Conservation (phyloP, 2,797 vertebrate genomes). For the Lophura swinhoii region DNA sequence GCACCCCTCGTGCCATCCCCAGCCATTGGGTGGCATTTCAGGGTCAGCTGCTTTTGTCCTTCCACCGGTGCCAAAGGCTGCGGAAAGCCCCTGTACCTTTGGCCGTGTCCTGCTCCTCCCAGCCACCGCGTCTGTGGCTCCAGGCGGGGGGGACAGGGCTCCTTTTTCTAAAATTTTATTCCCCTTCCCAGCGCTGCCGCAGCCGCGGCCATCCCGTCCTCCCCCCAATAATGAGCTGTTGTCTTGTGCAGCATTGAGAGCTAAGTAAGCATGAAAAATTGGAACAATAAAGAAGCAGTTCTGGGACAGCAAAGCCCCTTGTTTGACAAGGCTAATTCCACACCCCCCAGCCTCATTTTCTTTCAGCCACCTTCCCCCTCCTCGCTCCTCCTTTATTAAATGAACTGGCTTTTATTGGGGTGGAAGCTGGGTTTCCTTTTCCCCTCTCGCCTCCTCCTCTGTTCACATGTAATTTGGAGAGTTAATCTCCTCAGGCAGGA, state of each 20-base stretch:
- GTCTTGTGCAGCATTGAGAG: constrained; percentile 77
- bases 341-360: constrained; percentile 74
- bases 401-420: constrained; percentile 73
- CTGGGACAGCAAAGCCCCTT: constrained; percentile 79
- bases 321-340: constrained; percentile 79
- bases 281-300: constrained; percentile 79
- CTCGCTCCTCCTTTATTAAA: constrained; percentile 71
- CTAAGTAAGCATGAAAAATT: constrained; percentile 82
- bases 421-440: constrained; percentile 70
- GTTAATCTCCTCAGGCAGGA: constrained; percentile 77
- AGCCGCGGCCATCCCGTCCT: background rate
- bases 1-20: background rate
- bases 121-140: background rate
- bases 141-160: background rate
- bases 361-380: constrained; percentile 64
- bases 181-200: background rate
- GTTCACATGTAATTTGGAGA: constrained; percentile 76
- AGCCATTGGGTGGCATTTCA: background rate
- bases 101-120: background rate
- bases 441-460: constrained; percentile 53
- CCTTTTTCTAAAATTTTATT: constrained; percentile 1
- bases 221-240: constrained; percentile 73
- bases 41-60: background rate
- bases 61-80: background rate
- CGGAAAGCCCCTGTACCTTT: background rate